These are phyloP conservation scores for Spilogale gracilis DNA, from an alignment of 2,113 vertebrate genomes.

Conservation along the genomic window DNA sequence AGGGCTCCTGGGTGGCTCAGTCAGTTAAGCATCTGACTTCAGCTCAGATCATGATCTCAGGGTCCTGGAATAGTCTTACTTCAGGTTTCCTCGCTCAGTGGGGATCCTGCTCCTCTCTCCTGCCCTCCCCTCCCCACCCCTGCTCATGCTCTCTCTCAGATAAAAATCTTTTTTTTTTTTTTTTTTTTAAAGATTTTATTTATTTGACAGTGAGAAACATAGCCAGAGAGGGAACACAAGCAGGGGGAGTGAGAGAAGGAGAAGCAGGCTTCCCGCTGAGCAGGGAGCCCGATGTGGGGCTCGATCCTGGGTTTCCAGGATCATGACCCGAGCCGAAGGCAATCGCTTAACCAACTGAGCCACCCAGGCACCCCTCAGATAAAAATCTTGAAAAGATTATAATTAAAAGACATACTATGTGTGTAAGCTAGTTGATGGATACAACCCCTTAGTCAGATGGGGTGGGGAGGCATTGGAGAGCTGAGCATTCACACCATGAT, in stretches of 20 bases:
- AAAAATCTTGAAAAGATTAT: neutral
- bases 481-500: rapidly evolving
- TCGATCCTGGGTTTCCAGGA: no score
- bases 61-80: neutral
- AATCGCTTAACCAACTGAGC: no score
- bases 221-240: no score
- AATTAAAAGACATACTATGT: neutral
- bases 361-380: no score
- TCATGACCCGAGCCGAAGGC: no score
- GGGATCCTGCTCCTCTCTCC: neutral
- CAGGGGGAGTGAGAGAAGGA: no score
- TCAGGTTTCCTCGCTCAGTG: neutral
- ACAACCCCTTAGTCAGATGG: neutral
- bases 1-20: neutral
- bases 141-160: neutral
- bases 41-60: neutral
- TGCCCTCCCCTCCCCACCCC: neutral
- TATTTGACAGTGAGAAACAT: no score
- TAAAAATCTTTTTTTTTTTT: no score
- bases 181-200: neutral
- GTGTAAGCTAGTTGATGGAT: neutral
- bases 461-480: neutral
- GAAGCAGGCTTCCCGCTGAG: no score
- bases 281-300: no score
- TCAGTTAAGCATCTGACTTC: neutral